These are phyloP conservation scores for Sepiola atlantica DNA, from an alignment of 2,888 invertebrate genomes.

Conservation along the genomic window DNA sequence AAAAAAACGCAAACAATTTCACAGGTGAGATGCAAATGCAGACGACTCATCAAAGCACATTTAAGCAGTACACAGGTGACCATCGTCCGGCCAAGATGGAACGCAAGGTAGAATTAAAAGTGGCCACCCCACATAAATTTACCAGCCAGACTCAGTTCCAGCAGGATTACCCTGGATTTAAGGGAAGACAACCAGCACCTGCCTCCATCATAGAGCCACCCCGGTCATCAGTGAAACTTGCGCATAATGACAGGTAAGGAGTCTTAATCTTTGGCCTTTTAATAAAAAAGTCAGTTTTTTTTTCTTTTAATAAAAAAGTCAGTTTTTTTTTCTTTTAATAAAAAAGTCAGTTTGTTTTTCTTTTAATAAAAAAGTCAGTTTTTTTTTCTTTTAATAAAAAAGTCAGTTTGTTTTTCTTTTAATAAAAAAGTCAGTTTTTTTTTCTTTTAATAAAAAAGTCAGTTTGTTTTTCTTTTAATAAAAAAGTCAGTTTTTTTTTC, in stretches of 20 bases:
- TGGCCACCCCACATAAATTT: conserved; percentile 59
- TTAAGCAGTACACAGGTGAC: conserved; percentile 61
- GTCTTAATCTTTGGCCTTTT: not conserved
- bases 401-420: no score
- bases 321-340: no score
- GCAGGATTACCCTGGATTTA: conserved; percentile 65
- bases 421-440: no score
- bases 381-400: no score
- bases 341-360: no score
- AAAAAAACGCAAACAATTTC: conserved; percentile 47
- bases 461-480: no score
- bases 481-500: no score
- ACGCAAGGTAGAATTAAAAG: conserved; percentile 56
- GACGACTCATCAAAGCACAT: conserved; percentile 68
- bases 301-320: no score
- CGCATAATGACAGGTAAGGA: conserved; percentile 69
- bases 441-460: no score
- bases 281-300: no score
- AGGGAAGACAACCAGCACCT: conserved; percentile 60
- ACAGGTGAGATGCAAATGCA: conserved; percentile 65
- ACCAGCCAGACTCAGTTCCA: conserved; percentile 63
- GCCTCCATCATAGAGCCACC: conserved; percentile 66
- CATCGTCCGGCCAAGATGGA: conserved; percentile 59
- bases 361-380: no score
- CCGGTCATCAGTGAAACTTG: conserved; percentile 67